Conservation (phyloP, 2,888 invertebrate species). For the Ophion obscuratus region DNA sequence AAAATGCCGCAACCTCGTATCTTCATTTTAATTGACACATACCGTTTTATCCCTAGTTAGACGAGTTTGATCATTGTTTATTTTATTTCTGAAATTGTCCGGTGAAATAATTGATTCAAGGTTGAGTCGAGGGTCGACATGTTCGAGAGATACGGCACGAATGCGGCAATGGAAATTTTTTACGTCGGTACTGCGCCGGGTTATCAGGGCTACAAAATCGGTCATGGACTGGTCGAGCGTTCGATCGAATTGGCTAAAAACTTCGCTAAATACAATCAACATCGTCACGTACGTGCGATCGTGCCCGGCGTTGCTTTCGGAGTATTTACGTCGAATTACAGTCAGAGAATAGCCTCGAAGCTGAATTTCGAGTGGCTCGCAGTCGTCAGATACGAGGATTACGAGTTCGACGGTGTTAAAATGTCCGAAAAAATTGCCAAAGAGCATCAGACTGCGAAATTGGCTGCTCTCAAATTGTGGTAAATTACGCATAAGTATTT, state of each 20-base stretch:
- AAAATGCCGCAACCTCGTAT: neutral
- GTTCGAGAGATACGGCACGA: slow-evolving; percentile 86
- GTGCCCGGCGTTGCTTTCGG: slow-evolving; percentile 85
- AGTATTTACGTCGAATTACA: slow-evolving; percentile 86
- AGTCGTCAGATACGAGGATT: slow-evolving; percentile 85
- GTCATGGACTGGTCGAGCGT: slow-evolving; percentile 84
- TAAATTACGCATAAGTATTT: neutral
- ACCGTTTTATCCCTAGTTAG: too few relatives aligned
- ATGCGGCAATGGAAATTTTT: slow-evolving; percentile 88
- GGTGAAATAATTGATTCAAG: slow-evolving; percentile 62
- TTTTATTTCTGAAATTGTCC: neutral
- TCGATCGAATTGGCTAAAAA: slow-evolving; percentile 84
- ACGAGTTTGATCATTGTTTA: neutral
- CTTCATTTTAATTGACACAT: too few relatives aligned
- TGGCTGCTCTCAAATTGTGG: slow-evolving; percentile 71
- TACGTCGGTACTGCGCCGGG: slow-evolving; percentile 87
- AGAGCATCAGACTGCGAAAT: slow-evolving; percentile 69
- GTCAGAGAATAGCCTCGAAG: slow-evolving; percentile 86
- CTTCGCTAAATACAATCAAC: slow-evolving; percentile 73
- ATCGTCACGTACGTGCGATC: slow-evolving; percentile 49
- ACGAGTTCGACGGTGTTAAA: slow-evolving; percentile 86
- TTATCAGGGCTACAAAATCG: slow-evolving; percentile 86
- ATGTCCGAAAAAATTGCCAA: slow-evolving; percentile 86
- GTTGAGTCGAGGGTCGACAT: slow-evolving; percentile 81
- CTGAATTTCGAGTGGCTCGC: slow-evolving; percentile 86